phyloP scores from a whole-genome alignment of 2,888 invertebrate species.

The Pollenia angustigena region DNA sequence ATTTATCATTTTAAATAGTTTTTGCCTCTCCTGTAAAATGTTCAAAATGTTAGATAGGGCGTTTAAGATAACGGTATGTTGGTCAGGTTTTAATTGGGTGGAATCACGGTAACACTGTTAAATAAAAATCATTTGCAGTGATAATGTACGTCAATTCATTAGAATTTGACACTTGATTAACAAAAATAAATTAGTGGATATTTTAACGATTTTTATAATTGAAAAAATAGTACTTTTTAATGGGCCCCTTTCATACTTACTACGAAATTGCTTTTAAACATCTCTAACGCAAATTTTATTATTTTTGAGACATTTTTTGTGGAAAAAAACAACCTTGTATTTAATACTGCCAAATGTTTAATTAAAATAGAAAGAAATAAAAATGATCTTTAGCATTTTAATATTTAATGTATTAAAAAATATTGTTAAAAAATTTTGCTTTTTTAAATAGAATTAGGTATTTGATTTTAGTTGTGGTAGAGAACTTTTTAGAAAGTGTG shows the following conservation, averaged over 20 bases:
- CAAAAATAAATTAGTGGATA: no score
- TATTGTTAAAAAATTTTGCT: conserved; percentile 33
- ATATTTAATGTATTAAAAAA: conserved; percentile 37
- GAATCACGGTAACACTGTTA: no score
- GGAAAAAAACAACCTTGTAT: conserved; percentile 38
- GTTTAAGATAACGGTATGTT: no score
- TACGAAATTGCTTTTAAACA: neutral
- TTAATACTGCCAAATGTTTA: conserved; percentile 43
- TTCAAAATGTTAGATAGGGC: no score
- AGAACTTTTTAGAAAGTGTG: conserved; percentile 39
- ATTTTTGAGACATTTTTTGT: conserved; percentile 46
- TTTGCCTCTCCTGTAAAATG: no score
- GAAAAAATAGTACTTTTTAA: neutral
- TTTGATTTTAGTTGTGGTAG: conserved; percentile 17
- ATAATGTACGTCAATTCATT: no score
- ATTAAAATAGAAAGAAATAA: conserved; percentile 57
- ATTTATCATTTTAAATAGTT: no score
- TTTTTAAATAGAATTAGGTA: conserved; percentile 21
- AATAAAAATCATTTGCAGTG: no score
- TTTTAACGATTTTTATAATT: neutral
- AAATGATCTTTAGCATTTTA: conserved; percentile 65
- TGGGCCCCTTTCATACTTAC: neutral
- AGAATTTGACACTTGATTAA: no score
- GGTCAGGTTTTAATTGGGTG: no score
- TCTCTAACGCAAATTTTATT: conserved; percentile 18